Evolutionary conservation across 1,140 invertebrate genomes (phyloP).

Genomic region (Euura saliciscinereae): DNA sequence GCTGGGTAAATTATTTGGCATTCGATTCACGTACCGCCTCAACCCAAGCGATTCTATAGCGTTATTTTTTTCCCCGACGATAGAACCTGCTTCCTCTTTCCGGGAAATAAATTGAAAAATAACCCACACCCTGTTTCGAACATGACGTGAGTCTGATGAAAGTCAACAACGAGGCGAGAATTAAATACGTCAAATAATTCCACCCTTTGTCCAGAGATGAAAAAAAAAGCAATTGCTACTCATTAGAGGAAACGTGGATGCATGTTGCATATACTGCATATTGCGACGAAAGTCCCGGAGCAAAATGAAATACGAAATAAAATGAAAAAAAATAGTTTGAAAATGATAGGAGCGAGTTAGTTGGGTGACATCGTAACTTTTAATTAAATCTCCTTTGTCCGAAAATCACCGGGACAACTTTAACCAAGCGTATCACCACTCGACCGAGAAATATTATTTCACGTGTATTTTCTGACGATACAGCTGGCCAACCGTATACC

Average conservation of each 20-base stretch:
- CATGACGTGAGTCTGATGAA: neutral
- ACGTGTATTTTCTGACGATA: neutral
- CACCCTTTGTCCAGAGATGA: neutral
- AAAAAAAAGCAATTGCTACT: neutral
- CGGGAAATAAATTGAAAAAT: neutral
- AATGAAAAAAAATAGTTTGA: neutral
- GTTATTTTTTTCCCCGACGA: too few species aligned
- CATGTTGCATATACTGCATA: neutral
- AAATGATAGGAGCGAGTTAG: neutral
- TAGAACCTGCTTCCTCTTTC: neutral
- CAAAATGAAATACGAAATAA: neutral
- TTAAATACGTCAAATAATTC: neutral
- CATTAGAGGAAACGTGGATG: neutral
- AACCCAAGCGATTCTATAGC: too few species aligned
- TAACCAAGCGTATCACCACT: neutral
- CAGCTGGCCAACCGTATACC: too few species aligned
- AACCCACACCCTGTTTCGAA: neutral
- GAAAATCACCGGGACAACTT: neutral
- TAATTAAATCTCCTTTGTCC: slow-evolving; percentile 3
- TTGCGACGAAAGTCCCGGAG: neutral
- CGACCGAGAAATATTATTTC: neutral
- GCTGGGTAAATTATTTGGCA: too few species aligned
- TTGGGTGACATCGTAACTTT: neutral
- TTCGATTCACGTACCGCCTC: too few species aligned
- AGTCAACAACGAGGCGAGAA: too few species aligned